phyloP scores from a whole-genome alignment of 2,113 vertebrate genomes.

The Clarias batrachus region DNA sequence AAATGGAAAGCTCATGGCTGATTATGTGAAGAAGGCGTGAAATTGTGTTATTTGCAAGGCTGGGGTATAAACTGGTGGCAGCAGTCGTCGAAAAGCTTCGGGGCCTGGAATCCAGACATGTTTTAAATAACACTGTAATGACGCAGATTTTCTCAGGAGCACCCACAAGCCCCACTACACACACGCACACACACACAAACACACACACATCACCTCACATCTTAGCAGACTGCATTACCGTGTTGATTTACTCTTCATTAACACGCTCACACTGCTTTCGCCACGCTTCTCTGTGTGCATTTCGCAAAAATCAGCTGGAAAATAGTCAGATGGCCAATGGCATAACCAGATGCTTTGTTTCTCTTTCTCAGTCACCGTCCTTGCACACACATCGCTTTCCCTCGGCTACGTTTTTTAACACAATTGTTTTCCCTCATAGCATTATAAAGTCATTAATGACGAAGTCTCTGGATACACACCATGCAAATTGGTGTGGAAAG shows the following conservation, averaged over 20 bases:
- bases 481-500: conserved; percentile 72
- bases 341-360: conserved; percentile 40
- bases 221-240: conserved; percentile 66
- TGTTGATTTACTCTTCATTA: conserved; percentile 71
- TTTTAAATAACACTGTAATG: conserved; percentile 70
- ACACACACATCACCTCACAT: conserved; percentile 49
- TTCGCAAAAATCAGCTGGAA: conserved; percentile 74
- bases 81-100: conserved; percentile 61
- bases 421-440: conserved; percentile 60
- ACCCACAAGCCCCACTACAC: conserved; percentile 11
- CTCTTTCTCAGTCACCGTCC: conserved; percentile 35
- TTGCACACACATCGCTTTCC: conserved; percentile 47
- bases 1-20: conserved; percentile 68
- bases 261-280: conserved; percentile 71
- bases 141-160: conserved; percentile 60
- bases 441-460: conserved; percentile 65
- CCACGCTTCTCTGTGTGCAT: conserved; percentile 63
- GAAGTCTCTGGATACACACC: conserved; percentile 68
- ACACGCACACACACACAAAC: conserved; percentile 40
- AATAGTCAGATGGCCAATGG: conserved; percentile 60
- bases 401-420: conserved; percentile 49
- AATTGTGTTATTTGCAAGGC: conserved; percentile 69
- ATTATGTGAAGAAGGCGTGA: conserved; percentile 69
- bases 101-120: conserved; percentile 57
- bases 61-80: conserved; percentile 66